Percentiles rank a stretch among this genome's conserved stretches.
Evolutionary conservation across 2,888 invertebrate species (phyloP).

Genomic region (Teleogryllus oceanicus): DNA sequence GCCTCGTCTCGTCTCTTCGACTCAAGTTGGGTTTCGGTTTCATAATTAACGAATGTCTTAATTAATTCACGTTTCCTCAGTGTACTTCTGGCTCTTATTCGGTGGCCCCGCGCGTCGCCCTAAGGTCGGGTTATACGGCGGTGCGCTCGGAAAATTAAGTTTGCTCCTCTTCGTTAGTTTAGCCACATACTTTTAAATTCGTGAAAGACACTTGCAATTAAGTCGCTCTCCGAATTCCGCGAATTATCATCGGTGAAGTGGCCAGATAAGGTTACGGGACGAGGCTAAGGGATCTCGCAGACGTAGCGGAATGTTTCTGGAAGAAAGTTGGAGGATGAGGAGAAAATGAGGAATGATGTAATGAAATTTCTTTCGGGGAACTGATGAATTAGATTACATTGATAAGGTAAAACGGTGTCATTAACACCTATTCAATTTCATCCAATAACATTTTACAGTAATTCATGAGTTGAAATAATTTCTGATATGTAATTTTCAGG

Average conservation of each 20-base stretch:
- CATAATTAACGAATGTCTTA: conserved; percentile 18
- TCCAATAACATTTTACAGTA: too few relatives aligned
- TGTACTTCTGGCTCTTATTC: conserved; percentile 3
- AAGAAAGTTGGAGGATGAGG: too few relatives aligned
- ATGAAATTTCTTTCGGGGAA: too few relatives aligned
- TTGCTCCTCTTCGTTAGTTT: background rate
- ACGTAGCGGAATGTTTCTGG: too few relatives aligned
- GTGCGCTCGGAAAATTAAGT: background rate
- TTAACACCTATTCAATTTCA: too few relatives aligned
- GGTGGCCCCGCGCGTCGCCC: background rate
- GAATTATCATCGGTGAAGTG: background rate
- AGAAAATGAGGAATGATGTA: too few relatives aligned
- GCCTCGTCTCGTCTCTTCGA: background rate
- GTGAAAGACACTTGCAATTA: background rate
- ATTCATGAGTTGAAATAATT: too few relatives aligned
- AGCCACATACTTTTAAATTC: conserved; percentile 4
- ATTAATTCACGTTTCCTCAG: conserved; percentile 18
- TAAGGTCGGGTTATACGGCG: background rate
- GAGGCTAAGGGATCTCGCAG: too few relatives aligned
- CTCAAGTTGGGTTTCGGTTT: conserved; percentile 1
- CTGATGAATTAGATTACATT: too few relatives aligned
- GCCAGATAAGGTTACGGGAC: too few relatives aligned
- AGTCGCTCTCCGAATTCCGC: background rate
- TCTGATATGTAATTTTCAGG: too few relatives aligned
- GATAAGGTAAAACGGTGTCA: too few relatives aligned